phyloP scores from a whole-genome alignment of 35 echinoderm and acorn worm species.

The Heliocidaris tuberculata region DNA sequence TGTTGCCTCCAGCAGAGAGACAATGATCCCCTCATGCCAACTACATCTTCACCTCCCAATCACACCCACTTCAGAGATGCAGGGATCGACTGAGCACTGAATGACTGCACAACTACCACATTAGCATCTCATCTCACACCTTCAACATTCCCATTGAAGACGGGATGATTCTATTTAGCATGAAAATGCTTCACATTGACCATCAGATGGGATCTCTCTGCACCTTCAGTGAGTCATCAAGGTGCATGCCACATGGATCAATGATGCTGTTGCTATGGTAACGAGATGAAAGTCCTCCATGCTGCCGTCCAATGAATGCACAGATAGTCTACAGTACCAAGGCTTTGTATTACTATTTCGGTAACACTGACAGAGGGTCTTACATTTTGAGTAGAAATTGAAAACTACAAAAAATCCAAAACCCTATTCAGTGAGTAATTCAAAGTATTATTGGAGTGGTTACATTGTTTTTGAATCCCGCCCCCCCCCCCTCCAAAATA shows the following conservation, averaged over 20 bases:
- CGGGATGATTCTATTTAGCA: neutral
- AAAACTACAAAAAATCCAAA: no score
- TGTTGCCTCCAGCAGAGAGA: neutral
- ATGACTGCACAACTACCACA: neutral
- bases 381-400: neutral
- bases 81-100: neutral
- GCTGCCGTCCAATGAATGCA: neutral
- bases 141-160: neutral
- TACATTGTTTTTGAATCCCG: no score
- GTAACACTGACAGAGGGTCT: neutral
- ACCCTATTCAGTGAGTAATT: no score
- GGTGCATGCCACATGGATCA: slow-evolving; percentile 22
- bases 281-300: neutral
- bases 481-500: no score
- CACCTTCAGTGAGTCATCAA: slow-evolving; percentile 24
- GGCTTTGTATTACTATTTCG: neutral
- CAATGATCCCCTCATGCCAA: neutral
- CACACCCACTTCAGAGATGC: neutral
- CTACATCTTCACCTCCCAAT: neutral
- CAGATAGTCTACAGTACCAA: neutral
- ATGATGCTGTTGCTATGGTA: slow-evolving; percentile 31
- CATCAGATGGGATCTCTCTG: neutral
- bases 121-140: neutral
- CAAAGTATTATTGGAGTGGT: no score
- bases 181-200: slow-evolving; percentile 9